Base-by-base conservation (phyloP, 2,888 invertebrate species). In the Leptinotarsa rubiginosa region DNA sequence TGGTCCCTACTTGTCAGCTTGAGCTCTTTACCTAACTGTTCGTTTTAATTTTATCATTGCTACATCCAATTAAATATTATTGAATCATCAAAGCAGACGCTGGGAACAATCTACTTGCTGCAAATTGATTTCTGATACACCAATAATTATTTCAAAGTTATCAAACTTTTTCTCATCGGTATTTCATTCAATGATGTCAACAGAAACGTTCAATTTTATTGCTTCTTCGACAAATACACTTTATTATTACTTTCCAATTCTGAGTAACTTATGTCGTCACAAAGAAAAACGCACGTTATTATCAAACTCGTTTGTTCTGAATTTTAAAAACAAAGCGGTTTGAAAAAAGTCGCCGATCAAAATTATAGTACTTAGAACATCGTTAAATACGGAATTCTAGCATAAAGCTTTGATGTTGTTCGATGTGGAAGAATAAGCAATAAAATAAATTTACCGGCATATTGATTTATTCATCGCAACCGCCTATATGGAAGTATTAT, bases 351-450 rank as follows among this genome's bases (percentile, higher is more conserved):
- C 59, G 50, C 65, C 69, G 25, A 56, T 64, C 69, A 65, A 76
- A 78, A 77, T 77, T 75, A 75, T 75, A 72, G 69, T 75, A 75
- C 73, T 72, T 75, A 74, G 74, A 78, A 78, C 71, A 73, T 74
- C 75, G 75, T 74, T 78, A 74, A 77, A 77, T 77, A 72, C 75
- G 72, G 75, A 77, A 74, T 73, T 74, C 74, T 76, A 77, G 20
- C 22, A 78, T 73, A 70, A 75, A 56, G 73, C 75, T 77, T 77
- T 78, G 77, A 78, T 77, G 78, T 76, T 76, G 70, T 75, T 77
- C 73, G 72, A 72, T 67, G 16, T 69, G 71, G 74, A 74, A 75
- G 77, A 77, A 77, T 78, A 74, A 77, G 77, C 70, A 77, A 75
- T 77, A 74, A 76, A 77, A 75, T 70, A 76, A 75, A 77, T 77